Evolutionary conservation across 2,113 vertebrate genomes (phyloP), one percentile per base, ranked within the genome.

Genomic region (Neolamprologus devosi): DNA sequence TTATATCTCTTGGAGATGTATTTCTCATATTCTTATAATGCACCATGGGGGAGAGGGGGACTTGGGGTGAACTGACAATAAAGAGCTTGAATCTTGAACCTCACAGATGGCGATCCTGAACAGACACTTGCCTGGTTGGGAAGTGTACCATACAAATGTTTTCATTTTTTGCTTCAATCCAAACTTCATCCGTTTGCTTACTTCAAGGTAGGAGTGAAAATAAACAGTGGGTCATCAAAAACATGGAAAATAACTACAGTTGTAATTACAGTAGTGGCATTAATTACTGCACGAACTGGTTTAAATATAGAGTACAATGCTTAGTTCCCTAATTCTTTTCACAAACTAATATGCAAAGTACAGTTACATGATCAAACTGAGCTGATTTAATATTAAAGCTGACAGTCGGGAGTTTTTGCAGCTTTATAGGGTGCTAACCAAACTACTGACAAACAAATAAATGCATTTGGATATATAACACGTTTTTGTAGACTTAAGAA

Each of bases 31-130:
- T 57, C 54, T 2, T 28, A 57, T 28, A 28, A 57, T 57, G 23
- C 23, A 57, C 12, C 4, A 14, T 3, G 0, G n/a, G n/a, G n/a
- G 2, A 1, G 4, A 1, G 21, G 9, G 19, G 40, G 40, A 0
- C 12, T 57, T 9, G 3, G 13, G 55, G 5, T 17, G 57, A 30
- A 58, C 5, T 60, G 57, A 60, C 57, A 60, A 60, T 60, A 60
- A 33, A 60, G 57, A 4, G 0, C 28, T 60, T 60, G 28, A 33
- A 60, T 60, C 9, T 60, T 60, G 58, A 33, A 19, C 1, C 68
- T 7, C 8, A 17, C 9, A 45, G 68, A 40, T 14, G 63, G 63
- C 4, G 35, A 28, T 73, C 21, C 68, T 45, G 40, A 73, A 7
- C 14, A 73, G 3, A 73, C 21, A 16, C 37, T 45, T 23, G 17